Evolutionary conservation across 2,888 invertebrate species (phyloP).

Genomic region (Endomychus coccineus): DNA sequence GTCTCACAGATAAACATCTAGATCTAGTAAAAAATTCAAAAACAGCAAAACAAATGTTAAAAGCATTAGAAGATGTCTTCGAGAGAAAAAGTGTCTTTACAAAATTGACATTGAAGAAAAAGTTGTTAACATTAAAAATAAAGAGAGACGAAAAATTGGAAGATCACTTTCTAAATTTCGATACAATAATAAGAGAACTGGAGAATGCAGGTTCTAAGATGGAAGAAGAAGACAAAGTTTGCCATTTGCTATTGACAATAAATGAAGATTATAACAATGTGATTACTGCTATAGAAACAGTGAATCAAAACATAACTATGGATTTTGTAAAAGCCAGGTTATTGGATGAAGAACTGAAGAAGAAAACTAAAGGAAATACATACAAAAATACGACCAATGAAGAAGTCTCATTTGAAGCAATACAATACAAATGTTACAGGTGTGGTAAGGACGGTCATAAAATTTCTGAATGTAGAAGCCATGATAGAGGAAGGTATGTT

Average conservation of each 20-base stretch:
- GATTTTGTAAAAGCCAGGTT: conserved; percentile 26
- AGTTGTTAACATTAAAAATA: conserved; percentile 21
- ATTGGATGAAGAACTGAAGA: conserved; percentile 24
- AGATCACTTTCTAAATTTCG: conserved; percentile 26
- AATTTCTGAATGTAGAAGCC: conserved; percentile 11
- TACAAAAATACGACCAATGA: conserved; percentile 10
- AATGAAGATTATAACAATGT: conserved; percentile 22
- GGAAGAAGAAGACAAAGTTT: conserved; percentile 25
- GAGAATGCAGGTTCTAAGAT: conserved; percentile 21
- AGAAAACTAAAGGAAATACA: conserved; percentile 11
- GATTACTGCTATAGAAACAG: conserved; percentile 26
- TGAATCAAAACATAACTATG: conserved; percentile 19
- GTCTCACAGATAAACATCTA: conserved; percentile 22
- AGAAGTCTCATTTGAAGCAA: conserved; percentile 12
- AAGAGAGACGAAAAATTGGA: conserved; percentile 20
- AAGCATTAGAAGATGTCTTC: conserved; percentile 22
- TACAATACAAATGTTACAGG: conserved; percentile 10
- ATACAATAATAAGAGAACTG: conserved; percentile 23
- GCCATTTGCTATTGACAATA: conserved; percentile 23
- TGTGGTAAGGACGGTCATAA: conserved; percentile 12
- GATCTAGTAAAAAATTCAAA: conserved; percentile 22
- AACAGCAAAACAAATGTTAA: conserved; percentile 22
- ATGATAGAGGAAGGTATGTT: not conserved
- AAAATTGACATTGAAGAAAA: conserved; percentile 21
- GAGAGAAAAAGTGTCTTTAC: conserved; percentile 21